Base-by-base conservation (phyloP, 2,888 invertebrate genomes). In the Magallana nippona region DNA sequence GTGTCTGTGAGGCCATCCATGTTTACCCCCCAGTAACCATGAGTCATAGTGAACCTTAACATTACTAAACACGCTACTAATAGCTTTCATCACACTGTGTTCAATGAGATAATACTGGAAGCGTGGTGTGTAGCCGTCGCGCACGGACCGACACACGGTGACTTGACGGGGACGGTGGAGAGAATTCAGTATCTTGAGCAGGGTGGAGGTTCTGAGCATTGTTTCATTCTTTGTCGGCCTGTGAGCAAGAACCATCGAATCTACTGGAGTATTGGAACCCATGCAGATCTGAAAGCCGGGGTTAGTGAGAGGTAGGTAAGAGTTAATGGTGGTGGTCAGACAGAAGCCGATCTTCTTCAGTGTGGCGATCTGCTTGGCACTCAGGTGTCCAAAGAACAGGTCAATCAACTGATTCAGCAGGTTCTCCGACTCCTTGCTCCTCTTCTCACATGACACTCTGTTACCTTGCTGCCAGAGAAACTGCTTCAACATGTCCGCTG, bases 91-190 rank as follows among this genome's bases (percentile, higher is more conserved):
- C 13, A 92, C 84, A 44, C 87, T 86, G 17, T 81, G 81, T 81
- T 93, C 93, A 19, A 92, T 91, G 11, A 78, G 81, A 60, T 83
- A 83, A 79, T 90, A 91, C 79, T 87, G 86, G n/a, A 87, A 71
- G 78, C 92, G 88, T 2, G 93, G 93, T 3, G 92, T 92, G 85
- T 91, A 93, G 0, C 93, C 93, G 81, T 92, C 92, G 62, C 93
- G 83, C 11, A 92, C 86, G 1, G 92, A 92, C 15, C 93, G 82
- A 81, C 90, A 90, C 1, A 93, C 84, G 1, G 92, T 92, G 8
- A 92, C 88, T n/a, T 91, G 32, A 10, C 82, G 62, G 2, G 91
- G 91, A 13, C 79, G 86, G n/a, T 81, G 83, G 11, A 89, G 62
- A 10, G 79, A 71, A 0, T 83, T 78, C 10, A 91, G 80, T 15